These are phyloP conservation scores for Ochropacha duplaris DNA, from an alignment of 2,888 invertebrate species.

Conservation along the genomic window DNA sequence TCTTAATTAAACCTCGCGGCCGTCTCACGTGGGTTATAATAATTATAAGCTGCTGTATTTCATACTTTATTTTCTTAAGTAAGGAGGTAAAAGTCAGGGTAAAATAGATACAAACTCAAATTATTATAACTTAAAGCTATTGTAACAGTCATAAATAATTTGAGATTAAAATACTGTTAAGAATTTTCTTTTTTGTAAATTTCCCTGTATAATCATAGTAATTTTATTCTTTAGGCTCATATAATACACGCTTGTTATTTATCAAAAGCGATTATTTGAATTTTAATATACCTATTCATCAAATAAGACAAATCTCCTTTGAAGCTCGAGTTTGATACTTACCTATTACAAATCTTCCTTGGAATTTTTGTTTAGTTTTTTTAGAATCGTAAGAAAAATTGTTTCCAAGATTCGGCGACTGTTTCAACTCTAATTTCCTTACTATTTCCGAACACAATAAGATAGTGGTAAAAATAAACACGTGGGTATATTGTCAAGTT, in stretches of 20 bases:
- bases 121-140: no score
- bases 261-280: neutral
- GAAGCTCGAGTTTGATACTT: neutral
- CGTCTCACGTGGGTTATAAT: constrained; percentile 17
- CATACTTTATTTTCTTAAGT: constrained; percentile 16
- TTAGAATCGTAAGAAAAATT: neutral
- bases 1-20: constrained; percentile 59
- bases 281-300: neutral
- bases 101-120: neutral
- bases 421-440: constrained; percentile 41
- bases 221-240: neutral
- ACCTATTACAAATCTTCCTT: neutral
- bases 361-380: neutral
- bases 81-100: neutral
- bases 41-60: constrained; percentile 12
- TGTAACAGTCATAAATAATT: no score
- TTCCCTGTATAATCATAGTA: no score
- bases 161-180: no score
- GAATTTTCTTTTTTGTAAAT: no score
- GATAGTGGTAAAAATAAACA: constrained; percentile 73
- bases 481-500: constrained; percentile 76
- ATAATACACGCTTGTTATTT: neutral
- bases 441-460: constrained; percentile 72
- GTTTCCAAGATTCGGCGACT: constrained; percentile 22
- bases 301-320: neutral